Evolutionary conservation across 1,140 invertebrate genomes (phyloP), one percentile per base, ranked within the genome.

Genomic region (Drosophila kohkoa): DNA sequence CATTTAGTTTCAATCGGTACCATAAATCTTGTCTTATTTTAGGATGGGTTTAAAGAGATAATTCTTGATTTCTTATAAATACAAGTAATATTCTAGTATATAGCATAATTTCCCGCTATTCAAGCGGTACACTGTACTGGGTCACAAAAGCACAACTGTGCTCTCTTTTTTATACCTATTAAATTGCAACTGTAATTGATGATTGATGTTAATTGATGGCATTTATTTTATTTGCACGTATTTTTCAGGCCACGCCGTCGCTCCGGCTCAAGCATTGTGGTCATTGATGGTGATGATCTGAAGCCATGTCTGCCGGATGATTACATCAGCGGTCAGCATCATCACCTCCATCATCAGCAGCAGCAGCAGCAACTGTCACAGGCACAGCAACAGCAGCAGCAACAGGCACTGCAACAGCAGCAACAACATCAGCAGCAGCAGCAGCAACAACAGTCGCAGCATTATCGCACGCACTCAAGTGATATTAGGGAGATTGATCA

Each of bases 181-280:
- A 25, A 25, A 25, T 4, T 25, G 30, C 32, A 60, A 1, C 10
- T 38, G 28, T 25, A 25, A 25, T 25, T 25, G 20, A 25, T 10
- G 6, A 30, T 65, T 57, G 20, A 25, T 43, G 1, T 3, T 11
- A 2, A 49, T 10, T n/a, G n/a, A 38, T 35, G 10, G 60, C 13
- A 48, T 46, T 10, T 5, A 7, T 54, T 43, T 63, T 4, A 41
- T 32, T 76, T 25, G 38, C 6, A 38, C 8, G 55, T 11, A 62
- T 60, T 62, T 72, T 69, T 5, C 93, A 96, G 95, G 94, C 94
- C 95, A 51, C 93, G 95, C 41, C 93, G 95, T 69, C 93, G 95
- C 46, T 95, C 95, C 46, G 95, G 95, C 68, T 95, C 95, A 78
- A 95, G 95, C 82, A 95, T 96, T 77, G 95, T 95, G 68, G 95